phyloP scores from a whole-genome alignment of 53 echinoderm and acorn worm genomes.

The Holothuria scabra region DNA sequence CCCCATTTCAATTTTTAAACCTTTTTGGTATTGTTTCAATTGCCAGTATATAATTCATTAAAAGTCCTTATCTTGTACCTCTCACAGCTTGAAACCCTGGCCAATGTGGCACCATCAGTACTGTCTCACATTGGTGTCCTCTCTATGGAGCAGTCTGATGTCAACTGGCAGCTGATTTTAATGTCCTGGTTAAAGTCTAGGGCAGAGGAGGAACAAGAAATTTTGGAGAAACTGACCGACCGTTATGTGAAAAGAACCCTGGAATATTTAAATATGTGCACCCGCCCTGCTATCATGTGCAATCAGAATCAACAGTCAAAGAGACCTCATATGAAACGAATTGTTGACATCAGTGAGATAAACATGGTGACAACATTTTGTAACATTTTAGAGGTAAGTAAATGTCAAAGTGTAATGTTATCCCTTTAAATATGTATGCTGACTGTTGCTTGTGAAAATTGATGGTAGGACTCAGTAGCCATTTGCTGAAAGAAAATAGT shows the following conservation, averaged over 20 bases:
- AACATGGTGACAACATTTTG: conserved; percentile 93
- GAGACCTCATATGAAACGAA: conserved; percentile 56
- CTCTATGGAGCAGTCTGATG: conserved; percentile 92
- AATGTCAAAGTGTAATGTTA: too few relatives aligned
- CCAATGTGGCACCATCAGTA: conserved; percentile 70
- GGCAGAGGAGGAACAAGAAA: conserved; percentile 69
- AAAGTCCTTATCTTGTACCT: background rate
- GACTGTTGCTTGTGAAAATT: too few relatives aligned
- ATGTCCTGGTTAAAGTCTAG: conserved; percentile 78
- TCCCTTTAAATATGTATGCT: too few relatives aligned
- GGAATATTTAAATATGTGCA: conserved; percentile 77
- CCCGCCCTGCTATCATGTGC: conserved; percentile 85
- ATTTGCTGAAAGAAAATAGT: too few relatives aligned
- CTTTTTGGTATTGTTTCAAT: too few relatives aligned
- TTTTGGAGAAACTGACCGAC: conserved; percentile 70
- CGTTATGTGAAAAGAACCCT: conserved; percentile 75
- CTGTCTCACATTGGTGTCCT: conserved; percentile 85
- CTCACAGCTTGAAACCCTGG: conserved; percentile 69
- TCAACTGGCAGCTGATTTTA: conserved; percentile 85
- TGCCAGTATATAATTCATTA: background rate
- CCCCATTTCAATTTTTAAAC: too few relatives aligned
- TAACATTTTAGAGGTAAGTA: conserved; percentile 85
- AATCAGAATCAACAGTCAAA: conserved; percentile 51
- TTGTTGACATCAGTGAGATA: conserved; percentile 80
- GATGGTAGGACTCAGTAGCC: too few relatives aligned